phyloP scores from a whole-genome alignment of 2,113 vertebrate genomes.

The Motacilla tschutschensis region DNA sequence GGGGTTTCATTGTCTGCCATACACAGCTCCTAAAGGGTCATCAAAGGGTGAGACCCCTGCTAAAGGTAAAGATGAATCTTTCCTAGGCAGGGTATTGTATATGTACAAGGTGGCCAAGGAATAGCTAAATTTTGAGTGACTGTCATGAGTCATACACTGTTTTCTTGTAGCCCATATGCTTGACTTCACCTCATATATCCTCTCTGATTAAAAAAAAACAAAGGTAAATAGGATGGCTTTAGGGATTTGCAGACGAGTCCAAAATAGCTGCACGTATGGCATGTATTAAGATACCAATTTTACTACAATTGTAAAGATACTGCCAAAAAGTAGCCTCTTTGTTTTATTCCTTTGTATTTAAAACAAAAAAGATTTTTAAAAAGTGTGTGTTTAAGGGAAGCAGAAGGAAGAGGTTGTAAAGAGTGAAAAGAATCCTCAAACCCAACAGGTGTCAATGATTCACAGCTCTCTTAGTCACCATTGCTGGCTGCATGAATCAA shows the following conservation, averaged over 20 bases:
- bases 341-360: not conserved
- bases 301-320: not conserved
- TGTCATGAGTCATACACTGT: not conserved
- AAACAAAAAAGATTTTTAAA: not conserved
- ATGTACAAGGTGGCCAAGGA: not conserved
- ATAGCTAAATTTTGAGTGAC: not conserved
- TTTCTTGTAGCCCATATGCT: not conserved
- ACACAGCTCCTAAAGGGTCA: not conserved
- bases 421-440: not conserved
- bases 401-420: constrained; percentile 5
- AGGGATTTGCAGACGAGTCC: not conserved
- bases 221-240: not conserved
- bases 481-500: constrained; percentile 23
- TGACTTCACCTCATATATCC: not conserved
- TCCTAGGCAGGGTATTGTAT: not conserved
- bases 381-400: not conserved
- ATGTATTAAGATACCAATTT: not conserved
- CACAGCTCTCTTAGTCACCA: constrained; percentile 36
- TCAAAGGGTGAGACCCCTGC: not conserved
- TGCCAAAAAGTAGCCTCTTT: not conserved
- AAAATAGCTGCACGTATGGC: not conserved
- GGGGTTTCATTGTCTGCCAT: not conserved
- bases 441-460: constrained; percentile 41
- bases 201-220: not conserved
- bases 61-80: not conserved